Evolutionary conservation across 1,140 invertebrate species (phyloP).

Genomic region (Arctopsyche grandis): DNA sequence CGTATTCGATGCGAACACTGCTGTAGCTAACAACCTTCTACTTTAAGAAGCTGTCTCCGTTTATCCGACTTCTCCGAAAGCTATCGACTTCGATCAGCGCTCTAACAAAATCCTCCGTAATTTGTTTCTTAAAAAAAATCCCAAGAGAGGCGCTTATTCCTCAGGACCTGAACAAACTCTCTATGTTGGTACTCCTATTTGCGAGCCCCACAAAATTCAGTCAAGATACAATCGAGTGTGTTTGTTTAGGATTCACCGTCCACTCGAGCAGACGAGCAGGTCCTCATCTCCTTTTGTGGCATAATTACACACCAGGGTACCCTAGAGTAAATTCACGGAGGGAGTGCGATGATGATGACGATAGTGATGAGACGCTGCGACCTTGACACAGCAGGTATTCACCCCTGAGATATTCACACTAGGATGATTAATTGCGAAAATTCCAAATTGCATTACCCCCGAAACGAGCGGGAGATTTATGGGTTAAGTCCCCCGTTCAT

Average conservation of each 20-base stretch:
- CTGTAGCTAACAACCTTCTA: too few relatives aligned
- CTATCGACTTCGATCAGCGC: too few relatives aligned
- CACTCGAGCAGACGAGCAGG: neutral
- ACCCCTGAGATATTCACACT: slow-evolving; percentile 20
- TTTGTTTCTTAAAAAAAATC: too few relatives aligned
- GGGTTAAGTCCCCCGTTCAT: slow-evolving; percentile 12
- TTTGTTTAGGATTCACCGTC: slow-evolving; percentile 30
- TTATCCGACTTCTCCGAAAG: too few relatives aligned
- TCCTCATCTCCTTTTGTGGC: neutral
- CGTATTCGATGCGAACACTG: too few relatives aligned
- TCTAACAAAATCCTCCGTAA: too few relatives aligned
- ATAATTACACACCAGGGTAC: slow-evolving; percentile 5
- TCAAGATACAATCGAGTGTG: slow-evolving; percentile 29
- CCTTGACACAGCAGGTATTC: slow-evolving; percentile 42
- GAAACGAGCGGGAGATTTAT: slow-evolving; percentile 48
- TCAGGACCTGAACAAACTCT: too few relatives aligned
- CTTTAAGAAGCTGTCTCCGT: too few relatives aligned
- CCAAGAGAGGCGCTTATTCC: too few relatives aligned
- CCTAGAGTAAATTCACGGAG: neutral
- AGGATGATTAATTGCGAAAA: slow-evolving; percentile 52
- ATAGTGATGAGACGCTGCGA: neutral
- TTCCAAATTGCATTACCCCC: slow-evolving; percentile 52
- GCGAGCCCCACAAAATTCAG: neutral
- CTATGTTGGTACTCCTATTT: neutral
- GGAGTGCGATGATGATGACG: neutral